Conservation (phyloP, 2,888 invertebrate species). For the Dolomedes plantarius region DNA sequence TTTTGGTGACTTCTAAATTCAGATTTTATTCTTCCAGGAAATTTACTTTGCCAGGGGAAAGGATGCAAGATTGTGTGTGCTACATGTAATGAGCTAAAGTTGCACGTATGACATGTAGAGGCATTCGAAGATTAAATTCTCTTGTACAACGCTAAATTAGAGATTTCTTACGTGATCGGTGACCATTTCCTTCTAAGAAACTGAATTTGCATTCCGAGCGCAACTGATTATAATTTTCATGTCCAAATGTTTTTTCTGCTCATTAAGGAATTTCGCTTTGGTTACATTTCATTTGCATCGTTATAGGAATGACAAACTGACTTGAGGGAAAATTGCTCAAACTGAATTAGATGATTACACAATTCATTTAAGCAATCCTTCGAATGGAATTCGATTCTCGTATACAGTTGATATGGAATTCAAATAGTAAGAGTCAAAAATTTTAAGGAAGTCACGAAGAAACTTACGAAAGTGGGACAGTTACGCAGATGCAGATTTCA, state of each 20-base stretch:
- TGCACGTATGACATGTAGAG: neutral
- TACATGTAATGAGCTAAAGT: neutral
- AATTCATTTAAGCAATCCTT: too few relatives aligned
- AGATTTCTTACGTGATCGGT: conserved; percentile 3
- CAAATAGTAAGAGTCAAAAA: too few relatives aligned
- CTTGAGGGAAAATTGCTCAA: too few relatives aligned
- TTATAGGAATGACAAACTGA: too few relatives aligned
- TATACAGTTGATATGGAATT: too few relatives aligned
- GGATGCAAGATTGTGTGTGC: neutral
- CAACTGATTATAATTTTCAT: neutral
- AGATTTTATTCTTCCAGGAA: neutral
- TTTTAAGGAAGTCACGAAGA: too few relatives aligned
- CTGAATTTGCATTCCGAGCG: neutral
- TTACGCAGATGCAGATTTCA: too few relatives aligned
- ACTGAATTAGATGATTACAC: too few relatives aligned
- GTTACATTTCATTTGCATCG: neutral
- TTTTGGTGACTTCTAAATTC: too few relatives aligned
- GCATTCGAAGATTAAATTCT: neutral
- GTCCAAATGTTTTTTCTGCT: neutral
- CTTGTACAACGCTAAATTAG: too few relatives aligned
- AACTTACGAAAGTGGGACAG: too few relatives aligned
- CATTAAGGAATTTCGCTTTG: neutral
- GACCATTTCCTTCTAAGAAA: neutral
- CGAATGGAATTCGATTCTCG: too few relatives aligned
- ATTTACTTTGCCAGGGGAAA: neutral